phyloP scores from a whole-genome alignment of 53 echinoderm and acorn worm genomes.

The Paelopatides confundens region DNA sequence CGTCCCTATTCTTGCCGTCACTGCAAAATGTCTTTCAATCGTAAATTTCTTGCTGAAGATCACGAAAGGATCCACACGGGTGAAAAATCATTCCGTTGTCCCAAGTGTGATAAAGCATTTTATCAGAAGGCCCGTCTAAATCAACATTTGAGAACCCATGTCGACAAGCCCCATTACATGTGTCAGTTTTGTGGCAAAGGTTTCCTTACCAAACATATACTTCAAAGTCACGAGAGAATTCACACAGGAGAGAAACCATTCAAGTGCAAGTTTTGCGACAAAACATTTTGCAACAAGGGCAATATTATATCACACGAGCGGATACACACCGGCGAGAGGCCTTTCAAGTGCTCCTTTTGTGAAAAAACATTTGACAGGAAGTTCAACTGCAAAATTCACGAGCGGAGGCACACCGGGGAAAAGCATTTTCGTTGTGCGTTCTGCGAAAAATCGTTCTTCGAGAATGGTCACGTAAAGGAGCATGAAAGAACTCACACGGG shows the following conservation, averaged over 20 bases:
- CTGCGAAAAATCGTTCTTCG: slow-evolving; percentile 5
- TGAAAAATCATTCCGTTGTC: not conserved
- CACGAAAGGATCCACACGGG: not conserved
- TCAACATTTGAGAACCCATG: not conserved
- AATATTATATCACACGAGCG: not conserved
- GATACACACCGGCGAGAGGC: slow-evolving; percentile 27
- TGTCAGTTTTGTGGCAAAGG: slow-evolving; percentile 1
- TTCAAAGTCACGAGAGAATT: not conserved
- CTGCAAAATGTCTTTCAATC: not conserved
- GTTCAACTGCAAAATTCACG: not conserved
- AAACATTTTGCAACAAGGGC: not conserved
- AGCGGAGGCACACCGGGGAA: slow-evolving; percentile 24
- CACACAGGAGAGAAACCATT: slow-evolving; percentile 33
- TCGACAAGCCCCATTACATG: not conserved
- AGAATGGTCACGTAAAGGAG: not conserved
- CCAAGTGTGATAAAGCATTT: not conserved
- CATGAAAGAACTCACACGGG: not conserved
- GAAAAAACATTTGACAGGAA: not conserved
- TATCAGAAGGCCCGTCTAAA: not conserved
- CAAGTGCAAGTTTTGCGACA: not conserved
- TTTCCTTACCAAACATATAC: not conserved
- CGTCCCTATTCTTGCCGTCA: not conserved
- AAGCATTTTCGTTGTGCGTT: not conserved
- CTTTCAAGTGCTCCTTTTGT: not conserved
- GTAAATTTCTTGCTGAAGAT: not conserved